Base-by-base conservation (phyloP, 1,140 invertebrate genomes). In the Drosophila leontia region DNA sequence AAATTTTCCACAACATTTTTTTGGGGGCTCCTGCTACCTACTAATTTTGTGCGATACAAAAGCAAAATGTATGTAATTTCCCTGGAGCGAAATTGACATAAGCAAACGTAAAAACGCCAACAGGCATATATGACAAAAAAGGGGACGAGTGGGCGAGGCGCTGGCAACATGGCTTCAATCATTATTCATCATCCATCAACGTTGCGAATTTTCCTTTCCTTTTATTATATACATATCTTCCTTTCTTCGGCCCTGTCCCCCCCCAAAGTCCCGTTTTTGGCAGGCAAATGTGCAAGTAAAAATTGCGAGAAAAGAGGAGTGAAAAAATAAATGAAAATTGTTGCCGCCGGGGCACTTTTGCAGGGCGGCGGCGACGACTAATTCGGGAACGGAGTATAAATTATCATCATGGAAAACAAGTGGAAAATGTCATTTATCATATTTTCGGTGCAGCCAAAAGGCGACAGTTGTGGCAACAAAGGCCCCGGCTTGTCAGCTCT, bases 151-250 rank as follows among this genome's bases (percentile, higher is more conserved):
- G 57, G 59, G 60, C 56, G 75, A 65, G 45, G 60, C 57, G 60
- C 58, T 75, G 83, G 65, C 75, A 81, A 78, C 76, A 80, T 90
- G 78, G 86, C 85, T 90, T 90, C 85, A 90, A 90, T 90, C 85
- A 90, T 90, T 90, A 90, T 83, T 90, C 85, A 90, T 90, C 85
- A 90, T 90, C 85, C 85, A 90, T 90, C 85, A 90, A 90, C 85
- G 78, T 90, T 90, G 81, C 81, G 62, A 82, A 90, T 82, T 83
- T 82, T 70, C 68, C 61, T 63, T 76, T 75, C 47, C 61, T 57
- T 59, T 58, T 71, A 76, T 64, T 80, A 60, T 65, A 57, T 80
- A 56, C 53, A 67, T 69, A 82, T 82, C 76, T 79, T 75, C 32
- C 35, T 4, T 58, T 51, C 62, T 63, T 32, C 19, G 26, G 11